Percentiles rank a stretch among this genome's conserved stretches.
These are phyloP conservation scores for Oxyruncus cristatus DNA, from an alignment of 2,113 vertebrate genomes.

Conservation along the genomic window DNA sequence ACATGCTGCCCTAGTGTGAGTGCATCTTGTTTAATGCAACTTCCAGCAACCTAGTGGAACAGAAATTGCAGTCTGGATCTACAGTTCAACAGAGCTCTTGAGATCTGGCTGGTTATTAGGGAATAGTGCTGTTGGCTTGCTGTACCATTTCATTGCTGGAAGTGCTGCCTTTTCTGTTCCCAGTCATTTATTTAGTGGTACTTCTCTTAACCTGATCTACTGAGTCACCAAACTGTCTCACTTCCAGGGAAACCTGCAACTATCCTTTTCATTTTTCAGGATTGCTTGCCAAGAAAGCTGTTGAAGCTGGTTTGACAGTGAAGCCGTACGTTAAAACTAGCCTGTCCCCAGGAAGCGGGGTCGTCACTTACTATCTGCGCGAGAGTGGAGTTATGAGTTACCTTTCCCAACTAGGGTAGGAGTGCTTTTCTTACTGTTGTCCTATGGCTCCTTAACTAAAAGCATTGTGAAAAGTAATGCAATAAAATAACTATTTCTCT, in stretches of 20 bases:
- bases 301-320: conserved; percentile 86
- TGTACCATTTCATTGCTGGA: background rate
- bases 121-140: background rate
- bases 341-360: conserved; percentile 94
- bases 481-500: background rate
- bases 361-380: conserved; percentile 95
- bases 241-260: background rate
- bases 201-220: background rate
- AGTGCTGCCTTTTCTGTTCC: background rate
- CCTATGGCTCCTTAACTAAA: background rate
- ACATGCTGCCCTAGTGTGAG: background rate
- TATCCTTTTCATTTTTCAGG: conserved; percentile 70
- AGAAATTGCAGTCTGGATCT: background rate
- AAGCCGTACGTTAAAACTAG: conserved; percentile 98
- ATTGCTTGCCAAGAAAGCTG: conserved; percentile 91
- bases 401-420: conserved; percentile 85
- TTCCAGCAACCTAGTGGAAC: background rate
- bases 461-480: background rate
- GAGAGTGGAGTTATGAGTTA: conserved; percentile 94
- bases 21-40: background rate
- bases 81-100: background rate
- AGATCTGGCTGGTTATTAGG: background rate
- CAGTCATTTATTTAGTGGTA: background rate
- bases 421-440: background rate
- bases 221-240: background rate